These are phyloP conservation scores for Onchidella celtica DNA, from an alignment of 2,888 invertebrate genomes.

Conservation along the genomic window DNA sequence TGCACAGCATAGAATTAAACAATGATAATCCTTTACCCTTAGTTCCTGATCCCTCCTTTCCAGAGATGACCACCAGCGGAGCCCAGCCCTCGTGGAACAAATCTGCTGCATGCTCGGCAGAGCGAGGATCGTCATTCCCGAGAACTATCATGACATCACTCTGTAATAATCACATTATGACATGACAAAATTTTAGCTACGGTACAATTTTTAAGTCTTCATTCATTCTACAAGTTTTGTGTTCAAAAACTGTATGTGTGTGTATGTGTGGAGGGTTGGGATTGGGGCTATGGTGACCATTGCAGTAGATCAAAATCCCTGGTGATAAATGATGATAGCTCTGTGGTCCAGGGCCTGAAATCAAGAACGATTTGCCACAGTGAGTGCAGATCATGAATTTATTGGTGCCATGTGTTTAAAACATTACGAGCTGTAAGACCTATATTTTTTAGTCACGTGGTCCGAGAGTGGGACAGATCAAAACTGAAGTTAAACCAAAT, in stretches of 20 bases:
- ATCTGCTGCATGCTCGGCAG: conserved; percentile 70
- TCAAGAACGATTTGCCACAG: too few species aligned
- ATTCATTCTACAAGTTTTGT: not conserved
- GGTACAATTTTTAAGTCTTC: not conserved
- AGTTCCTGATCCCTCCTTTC: conserved; percentile 70
- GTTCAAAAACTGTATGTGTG: not conserved
- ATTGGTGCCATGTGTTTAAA: too few species aligned
- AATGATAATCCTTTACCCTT: conserved; percentile 68
- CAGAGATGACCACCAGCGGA: conserved; percentile 69
- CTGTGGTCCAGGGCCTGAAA: too few species aligned
- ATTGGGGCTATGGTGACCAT: too few species aligned
- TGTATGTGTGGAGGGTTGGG: not conserved
- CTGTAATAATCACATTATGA: conserved; percentile 56
- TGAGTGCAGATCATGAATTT: too few species aligned
- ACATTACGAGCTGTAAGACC: too few species aligned
- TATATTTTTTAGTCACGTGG: too few species aligned
- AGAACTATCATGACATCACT: conserved; percentile 73
- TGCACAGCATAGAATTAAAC: too few species aligned
- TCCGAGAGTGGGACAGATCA: too few species aligned
- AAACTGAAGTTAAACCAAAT: too few species aligned
- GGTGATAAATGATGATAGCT: too few species aligned
- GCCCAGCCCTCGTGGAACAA: conserved; percentile 70
- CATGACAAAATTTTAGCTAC: not conserved
- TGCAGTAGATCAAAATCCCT: too few species aligned
- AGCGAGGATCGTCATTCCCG: conserved; percentile 74